phyloP scores from a whole-genome alignment of 2,113 vertebrate genomes.

The Vanacampus margaritifer region DNA sequence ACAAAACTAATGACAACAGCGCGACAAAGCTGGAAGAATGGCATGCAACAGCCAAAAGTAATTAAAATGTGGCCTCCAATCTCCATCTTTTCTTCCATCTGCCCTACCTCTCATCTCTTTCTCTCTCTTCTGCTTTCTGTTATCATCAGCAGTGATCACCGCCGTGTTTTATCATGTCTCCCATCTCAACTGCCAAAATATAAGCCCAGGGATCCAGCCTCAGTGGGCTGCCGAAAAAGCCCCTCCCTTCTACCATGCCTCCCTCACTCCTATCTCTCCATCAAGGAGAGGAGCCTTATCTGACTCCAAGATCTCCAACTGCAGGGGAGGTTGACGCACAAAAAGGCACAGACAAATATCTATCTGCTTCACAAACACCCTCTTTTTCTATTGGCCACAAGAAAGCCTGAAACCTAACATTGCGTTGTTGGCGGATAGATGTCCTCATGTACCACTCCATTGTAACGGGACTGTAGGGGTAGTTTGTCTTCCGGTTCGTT shows the following conservation, averaged over 20 bases:
- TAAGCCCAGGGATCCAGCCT: slow-evolving; percentile 71
- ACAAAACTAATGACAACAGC: slow-evolving; percentile 54
- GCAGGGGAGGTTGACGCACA: slow-evolving; percentile 76
- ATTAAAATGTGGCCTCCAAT: slow-evolving; percentile 70
- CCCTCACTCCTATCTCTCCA: slow-evolving; percentile 59
- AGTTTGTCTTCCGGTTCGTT: neutral
- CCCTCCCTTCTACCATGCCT: slow-evolving; percentile 16
- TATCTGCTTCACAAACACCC: slow-evolving; percentile 63
- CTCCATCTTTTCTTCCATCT: slow-evolving; percentile 57
- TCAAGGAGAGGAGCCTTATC: slow-evolving; percentile 70
- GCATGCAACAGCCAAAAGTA: slow-evolving; percentile 65
- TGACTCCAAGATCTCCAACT: slow-evolving; percentile 67
- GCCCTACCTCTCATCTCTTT: slow-evolving; percentile 28
- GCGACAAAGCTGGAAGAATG: slow-evolving; percentile 47
- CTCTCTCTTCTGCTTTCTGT: slow-evolving; percentile 32
- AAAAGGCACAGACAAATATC: slow-evolving; percentile 75
- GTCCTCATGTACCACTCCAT: neutral
- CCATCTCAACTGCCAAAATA: slow-evolving; percentile 78
- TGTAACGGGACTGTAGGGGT: neutral
- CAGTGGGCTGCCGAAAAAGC: slow-evolving; percentile 38
- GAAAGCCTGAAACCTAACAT: slow-evolving; percentile 40
- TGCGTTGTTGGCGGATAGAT: slow-evolving; percentile 22
- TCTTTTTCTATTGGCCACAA: slow-evolving; percentile 38
- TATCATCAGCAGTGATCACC: slow-evolving; percentile 59
- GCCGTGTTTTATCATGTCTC: slow-evolving; percentile 66